Percentiles rank a stretch among this genome's conserved stretches.
phyloP scores from a whole-genome alignment of 1,140 invertebrate species.

The Microplitis mediator region DNA sequence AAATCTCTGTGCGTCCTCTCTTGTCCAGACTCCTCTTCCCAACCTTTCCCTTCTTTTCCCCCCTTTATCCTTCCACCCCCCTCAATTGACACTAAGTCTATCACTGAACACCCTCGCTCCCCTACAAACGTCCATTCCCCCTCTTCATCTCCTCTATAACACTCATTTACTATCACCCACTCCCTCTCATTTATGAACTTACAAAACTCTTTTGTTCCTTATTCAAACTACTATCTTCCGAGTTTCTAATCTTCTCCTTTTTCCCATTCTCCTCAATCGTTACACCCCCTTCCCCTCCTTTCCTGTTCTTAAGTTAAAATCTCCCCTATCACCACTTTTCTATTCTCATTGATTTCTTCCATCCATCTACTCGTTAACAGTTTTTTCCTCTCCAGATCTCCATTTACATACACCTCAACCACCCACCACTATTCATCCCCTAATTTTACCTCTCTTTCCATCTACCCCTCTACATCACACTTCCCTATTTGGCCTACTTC shows the following conservation, averaged over 20 bases:
- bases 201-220: background rate
- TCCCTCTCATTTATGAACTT: background rate
- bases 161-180: background rate
- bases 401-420: background rate
- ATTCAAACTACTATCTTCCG: background rate
- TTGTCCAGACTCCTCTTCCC: background rate
- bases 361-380: background rate
- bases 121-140: background rate
- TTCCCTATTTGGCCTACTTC: too few relatives aligned
- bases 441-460: too few relatives aligned
- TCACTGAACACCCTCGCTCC: background rate
- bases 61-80: background rate
- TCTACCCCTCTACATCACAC: too few relatives aligned
- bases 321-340: background rate
- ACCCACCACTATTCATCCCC: constrained; percentile 1
- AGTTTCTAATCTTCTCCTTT: background rate
- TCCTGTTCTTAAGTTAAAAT: background rate
- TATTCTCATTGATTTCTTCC: background rate
- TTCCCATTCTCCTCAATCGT: background rate
- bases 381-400: background rate
- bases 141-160: background rate
- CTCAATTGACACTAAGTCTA: background rate
- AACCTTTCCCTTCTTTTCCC: background rate
- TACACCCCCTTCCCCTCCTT: background rate
- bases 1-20: background rate